Evolutionary conservation across 2,888 invertebrate species (phyloP).

Genomic region (Brachyptera risi): DNA sequence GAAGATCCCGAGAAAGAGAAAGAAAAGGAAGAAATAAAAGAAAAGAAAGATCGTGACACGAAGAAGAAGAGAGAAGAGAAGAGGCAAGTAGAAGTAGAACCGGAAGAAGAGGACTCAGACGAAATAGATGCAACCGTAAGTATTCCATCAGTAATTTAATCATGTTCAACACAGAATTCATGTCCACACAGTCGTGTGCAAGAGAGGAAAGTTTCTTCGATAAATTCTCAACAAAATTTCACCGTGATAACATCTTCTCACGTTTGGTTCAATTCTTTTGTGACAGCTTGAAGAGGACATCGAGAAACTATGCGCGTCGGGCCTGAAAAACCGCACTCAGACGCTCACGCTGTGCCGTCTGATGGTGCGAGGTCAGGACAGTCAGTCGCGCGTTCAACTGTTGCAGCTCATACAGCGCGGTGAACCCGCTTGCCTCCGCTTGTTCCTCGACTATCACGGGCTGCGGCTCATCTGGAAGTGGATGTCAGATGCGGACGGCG

Average conservation of each 20-base stretch:
- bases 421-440: conserved; percentile 74
- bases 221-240: too few relatives aligned
- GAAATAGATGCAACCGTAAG: conserved; percentile 24
- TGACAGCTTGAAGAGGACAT: conserved; percentile 87
- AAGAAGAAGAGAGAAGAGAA: conserved; percentile 43
- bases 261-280: too few relatives aligned
- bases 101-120: conserved; percentile 24
- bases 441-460: conserved; percentile 93
- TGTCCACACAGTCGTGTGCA: too few relatives aligned
- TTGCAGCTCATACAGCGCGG: conserved; percentile 74
- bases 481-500: conserved; percentile 66
- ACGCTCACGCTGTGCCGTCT: conserved; percentile 85
- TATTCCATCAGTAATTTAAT: neutral
- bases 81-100: conserved; percentile 29
- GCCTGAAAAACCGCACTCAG: conserved; percentile 84
- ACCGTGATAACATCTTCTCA: too few relatives aligned
- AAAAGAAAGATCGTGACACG: conserved; percentile 40
- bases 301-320: conserved; percentile 68
- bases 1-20: conserved; percentile 62
- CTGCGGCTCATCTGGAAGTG: conserved; percentile 86
- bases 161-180: too few relatives aligned
- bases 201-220: too few relatives aligned
- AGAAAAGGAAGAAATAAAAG: conserved; percentile 35
- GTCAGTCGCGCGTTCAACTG: conserved; percentile 63
- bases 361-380: conserved; percentile 87